phyloP scores from a whole-genome alignment of 2,113 vertebrate genomes.

The Oxyruncus cristatus region DNA sequence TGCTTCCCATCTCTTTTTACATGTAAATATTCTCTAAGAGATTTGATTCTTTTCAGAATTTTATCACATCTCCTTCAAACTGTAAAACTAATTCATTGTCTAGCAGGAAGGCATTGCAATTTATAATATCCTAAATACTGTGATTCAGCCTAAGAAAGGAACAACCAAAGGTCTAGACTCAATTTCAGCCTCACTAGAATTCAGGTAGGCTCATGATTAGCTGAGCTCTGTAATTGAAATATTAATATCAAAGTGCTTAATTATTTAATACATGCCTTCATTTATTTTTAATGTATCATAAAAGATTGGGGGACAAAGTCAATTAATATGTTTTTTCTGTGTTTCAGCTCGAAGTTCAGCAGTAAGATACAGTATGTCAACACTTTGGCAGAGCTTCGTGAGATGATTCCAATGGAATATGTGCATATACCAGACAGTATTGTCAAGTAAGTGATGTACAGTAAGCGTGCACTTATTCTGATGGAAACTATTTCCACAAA shows the following conservation, averaged over 20 bases:
- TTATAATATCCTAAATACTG: not conserved
- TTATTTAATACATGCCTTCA: not conserved
- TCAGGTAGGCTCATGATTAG: not conserved
- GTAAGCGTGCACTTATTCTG: not conserved
- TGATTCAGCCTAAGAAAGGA: not conserved
- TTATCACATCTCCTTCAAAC: not conserved
- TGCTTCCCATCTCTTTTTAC: not conserved
- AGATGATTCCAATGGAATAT: constrained; percentile 94
- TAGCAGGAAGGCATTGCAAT: not conserved
- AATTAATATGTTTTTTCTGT: not conserved
- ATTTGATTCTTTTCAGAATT: not conserved
- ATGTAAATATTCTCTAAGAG: not conserved
- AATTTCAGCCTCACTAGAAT: not conserved
- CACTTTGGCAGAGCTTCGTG: constrained; percentile 87
- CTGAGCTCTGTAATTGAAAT: not conserved
- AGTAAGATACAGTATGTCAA: constrained; percentile 94
- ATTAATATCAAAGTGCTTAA: not conserved
- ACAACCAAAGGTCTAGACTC: not conserved
- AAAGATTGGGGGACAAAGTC: not conserved
- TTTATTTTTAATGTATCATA: not conserved
- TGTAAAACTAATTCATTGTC: not conserved
- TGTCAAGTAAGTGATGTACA: constrained; percentile 84
- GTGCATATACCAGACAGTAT: constrained; percentile 95
- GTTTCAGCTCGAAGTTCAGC: constrained; percentile 93
- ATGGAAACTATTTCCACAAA: not conserved